These are phyloP conservation scores for Ictalurus furcatus DNA, from an alignment of 2,113 vertebrate genomes.

Conservation along the genomic window DNA sequence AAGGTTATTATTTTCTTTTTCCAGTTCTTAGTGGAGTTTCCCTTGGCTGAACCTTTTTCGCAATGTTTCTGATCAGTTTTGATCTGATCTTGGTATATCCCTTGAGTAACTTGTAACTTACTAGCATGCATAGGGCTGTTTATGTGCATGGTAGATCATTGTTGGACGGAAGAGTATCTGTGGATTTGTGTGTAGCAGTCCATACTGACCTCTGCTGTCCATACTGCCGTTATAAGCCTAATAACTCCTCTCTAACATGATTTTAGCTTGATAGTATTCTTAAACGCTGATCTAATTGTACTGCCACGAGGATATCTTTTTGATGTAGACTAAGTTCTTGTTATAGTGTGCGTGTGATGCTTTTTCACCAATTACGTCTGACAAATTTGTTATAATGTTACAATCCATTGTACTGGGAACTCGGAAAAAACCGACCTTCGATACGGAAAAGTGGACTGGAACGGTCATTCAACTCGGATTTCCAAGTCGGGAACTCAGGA, in stretches of 20 bases:
- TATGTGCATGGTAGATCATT: background rate
- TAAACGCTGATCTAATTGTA: background rate
- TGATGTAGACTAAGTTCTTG: background rate
- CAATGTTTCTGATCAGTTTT: background rate
- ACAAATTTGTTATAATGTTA: background rate
- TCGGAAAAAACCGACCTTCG: background rate
- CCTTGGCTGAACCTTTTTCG: background rate
- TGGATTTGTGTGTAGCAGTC: background rate
- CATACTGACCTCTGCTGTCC: conserved; percentile 12
- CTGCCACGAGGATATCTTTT: background rate
- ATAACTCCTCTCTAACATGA: background rate
- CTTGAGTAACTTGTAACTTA: background rate
- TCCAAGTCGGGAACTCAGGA: background rate
- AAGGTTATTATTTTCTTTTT: background rate
- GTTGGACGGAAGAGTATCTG: background rate
- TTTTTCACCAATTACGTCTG: background rate
- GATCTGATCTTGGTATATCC: background rate
- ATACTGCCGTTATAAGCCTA: background rate
- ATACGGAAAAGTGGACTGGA: background rate
- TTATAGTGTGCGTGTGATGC: background rate
- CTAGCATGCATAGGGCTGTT: background rate
- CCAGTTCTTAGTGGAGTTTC: background rate
- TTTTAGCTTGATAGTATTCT: background rate
- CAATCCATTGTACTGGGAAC: background rate
- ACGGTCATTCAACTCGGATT: background rate